These are phyloP conservation scores for Hirtodrosophila confusa DNA, from an alignment of 2,888 invertebrate species.

Conservation along the genomic window DNA sequence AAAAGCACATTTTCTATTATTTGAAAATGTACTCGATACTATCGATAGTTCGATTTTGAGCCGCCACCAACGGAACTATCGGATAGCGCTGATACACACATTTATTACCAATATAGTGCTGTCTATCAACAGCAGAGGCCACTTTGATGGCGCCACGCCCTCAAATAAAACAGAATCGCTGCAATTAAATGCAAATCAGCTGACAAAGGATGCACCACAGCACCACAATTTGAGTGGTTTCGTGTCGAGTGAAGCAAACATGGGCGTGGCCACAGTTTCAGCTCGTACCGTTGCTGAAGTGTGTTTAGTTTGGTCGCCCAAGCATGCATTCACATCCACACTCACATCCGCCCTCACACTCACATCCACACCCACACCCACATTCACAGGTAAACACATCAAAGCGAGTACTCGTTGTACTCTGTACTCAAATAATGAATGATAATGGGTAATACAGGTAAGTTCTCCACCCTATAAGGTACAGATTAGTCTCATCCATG, in stretches of 20 bases:
- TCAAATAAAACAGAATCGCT: constrained; percentile 47
- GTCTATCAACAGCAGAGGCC: too few relatives aligned
- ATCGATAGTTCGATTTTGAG: too few relatives aligned
- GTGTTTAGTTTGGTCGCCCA: constrained; percentile 58
- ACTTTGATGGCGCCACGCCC: too few relatives aligned
- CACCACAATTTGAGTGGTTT: constrained; percentile 37
- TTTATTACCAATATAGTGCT: too few relatives aligned
- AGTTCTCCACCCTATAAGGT: too few relatives aligned
- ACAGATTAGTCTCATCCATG: too few relatives aligned
- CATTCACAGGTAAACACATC: constrained; percentile 43
- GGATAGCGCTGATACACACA: too few relatives aligned
- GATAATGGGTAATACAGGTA: not conserved
- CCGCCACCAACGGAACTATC: too few relatives aligned
- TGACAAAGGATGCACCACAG: constrained; percentile 48
- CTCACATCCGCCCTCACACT: constrained; percentile 2
- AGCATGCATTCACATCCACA: constrained; percentile 33
- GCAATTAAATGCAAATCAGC: constrained; percentile 78
- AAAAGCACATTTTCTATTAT: too few relatives aligned
- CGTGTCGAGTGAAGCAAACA: constrained; percentile 40
- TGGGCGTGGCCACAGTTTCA: constrained; percentile 43
- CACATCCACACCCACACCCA: not conserved
- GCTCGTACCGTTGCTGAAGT: constrained; percentile 12
- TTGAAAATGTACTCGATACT: too few relatives aligned
- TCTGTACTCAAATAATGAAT: constrained; percentile 11
- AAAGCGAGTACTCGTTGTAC: constrained; percentile 15